Percentiles rank a stretch among this genome's conserved stretches.
phyloP scores from a whole-genome alignment of 2,888 invertebrate species.

The Drosophila greeni region DNA sequence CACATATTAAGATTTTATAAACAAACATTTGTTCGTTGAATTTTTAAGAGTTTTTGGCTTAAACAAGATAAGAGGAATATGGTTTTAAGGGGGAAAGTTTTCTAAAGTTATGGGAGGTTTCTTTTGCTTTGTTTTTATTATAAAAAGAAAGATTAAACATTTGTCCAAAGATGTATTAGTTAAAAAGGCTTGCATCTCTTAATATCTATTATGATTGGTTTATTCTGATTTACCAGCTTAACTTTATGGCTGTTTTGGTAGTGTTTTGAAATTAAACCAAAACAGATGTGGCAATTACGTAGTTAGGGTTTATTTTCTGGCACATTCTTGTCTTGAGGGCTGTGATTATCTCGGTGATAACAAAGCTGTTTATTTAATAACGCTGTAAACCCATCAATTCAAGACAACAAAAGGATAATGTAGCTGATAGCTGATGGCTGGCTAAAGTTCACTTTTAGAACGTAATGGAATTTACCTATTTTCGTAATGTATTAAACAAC shows the following conservation, averaged over 20 bases:
- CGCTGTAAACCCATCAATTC: slow-evolving; percentile 4
- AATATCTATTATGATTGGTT: neutral
- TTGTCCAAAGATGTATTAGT: neutral
- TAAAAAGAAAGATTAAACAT: too few relatives aligned
- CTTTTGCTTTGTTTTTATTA: neutral
- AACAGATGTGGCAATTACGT: neutral
- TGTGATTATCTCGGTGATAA: slow-evolving; percentile 1
- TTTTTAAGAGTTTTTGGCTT: neutral
- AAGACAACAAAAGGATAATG: neutral
- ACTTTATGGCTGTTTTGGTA: neutral
- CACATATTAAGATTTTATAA: neutral
- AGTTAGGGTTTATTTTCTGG: neutral
- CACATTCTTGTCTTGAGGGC: neutral
- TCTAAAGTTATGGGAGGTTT: neutral
- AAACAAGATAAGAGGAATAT: neutral
- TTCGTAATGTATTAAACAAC: neutral
- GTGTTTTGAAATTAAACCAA: neutral
- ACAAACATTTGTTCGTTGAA: neutral
- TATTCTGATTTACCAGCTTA: neutral
- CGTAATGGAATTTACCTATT: neutral
- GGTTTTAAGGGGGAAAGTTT: neutral
- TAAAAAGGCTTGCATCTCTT: neutral
- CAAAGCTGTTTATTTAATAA: slow-evolving; percentile 1
- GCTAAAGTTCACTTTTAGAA: neutral
- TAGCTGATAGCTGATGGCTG: neutral